Base-by-base conservation (phyloP, 2,888 invertebrate species). In the Aspidiotus destructor region DNA sequence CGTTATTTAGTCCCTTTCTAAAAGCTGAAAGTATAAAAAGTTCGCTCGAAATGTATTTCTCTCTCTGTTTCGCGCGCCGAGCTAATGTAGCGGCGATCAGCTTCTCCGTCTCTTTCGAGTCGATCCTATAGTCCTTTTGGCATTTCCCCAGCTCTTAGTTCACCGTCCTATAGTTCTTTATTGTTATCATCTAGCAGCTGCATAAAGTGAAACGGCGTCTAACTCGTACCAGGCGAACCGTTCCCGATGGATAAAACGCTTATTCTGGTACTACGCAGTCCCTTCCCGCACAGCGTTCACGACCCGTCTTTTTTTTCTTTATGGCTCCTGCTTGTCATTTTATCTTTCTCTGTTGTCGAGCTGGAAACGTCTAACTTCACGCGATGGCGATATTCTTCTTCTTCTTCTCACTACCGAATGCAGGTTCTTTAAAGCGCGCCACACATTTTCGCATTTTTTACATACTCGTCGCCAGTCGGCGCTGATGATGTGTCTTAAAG, bases 171-270 rank as follows among this genome's bases (percentile, higher is more conserved):
- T 78, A 78, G 78, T 78, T 78, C 79, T 78, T 79, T 78, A 78
- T 78, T 79, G 78, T 78, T 79, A 78, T 78, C 78, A 78, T 78
- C 79, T 78, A 78, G 78, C 78, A 78, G 79, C 79, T 79, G 79
- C 79, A 79, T 79, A 79, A 79, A 79, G 79, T 79, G 72, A 72
- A 72, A 72, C 72, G 72, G 72, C 71, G 71, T 71, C 71, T 58
- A 17, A 41, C 61, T 61, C 70, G 70, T 71, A 60, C 69, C 71
- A 68, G 70, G 62, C 68, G 68, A 71, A 69, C 70, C 64, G 71
- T 70, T 71, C 71, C 65, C 71, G 71, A 63, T 62, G 69, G 70
- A 71, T 72, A 72, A 71, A 71, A 69, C 71, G 53, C 60, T 61
- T 42, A 60, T 64, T 62, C 69, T 54, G 69, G 69, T 64, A 69